Evolutionary conservation across 30 jellyfish, hydroid and myxozoan species (phyloP).

Genomic region (Sanderia malayensis): DNA sequence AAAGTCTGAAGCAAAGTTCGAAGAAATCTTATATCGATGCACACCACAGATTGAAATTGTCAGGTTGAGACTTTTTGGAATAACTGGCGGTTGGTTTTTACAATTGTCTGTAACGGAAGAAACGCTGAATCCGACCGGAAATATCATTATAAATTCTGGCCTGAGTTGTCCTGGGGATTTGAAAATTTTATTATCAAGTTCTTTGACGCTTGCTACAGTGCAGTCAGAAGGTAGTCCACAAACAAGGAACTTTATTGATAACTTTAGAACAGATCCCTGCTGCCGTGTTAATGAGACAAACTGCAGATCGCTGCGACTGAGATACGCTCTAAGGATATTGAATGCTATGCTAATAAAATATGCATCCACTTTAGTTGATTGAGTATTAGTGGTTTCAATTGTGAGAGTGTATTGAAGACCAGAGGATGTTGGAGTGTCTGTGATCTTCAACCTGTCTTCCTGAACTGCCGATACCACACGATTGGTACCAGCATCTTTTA

Average conservation of each 20-base stretch:
- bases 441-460: slow-evolving; percentile 17
- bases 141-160: slow-evolving; percentile 17
- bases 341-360: slow-evolving; percentile 24
- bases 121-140: slow-evolving; percentile 21
- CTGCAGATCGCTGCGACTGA: slow-evolving; percentile 38
- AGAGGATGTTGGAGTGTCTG: slow-evolving; percentile 26
- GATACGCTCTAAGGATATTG: background rate
- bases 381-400: background rate
- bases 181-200: slow-evolving; percentile 27
- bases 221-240: slow-evolving; percentile 32
- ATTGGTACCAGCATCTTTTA: slow-evolving; percentile 5
- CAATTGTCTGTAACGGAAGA: slow-evolving; percentile 23
- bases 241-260: slow-evolving; percentile 8
- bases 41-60: slow-evolving; percentile 79
- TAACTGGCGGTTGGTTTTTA: slow-evolving; percentile 40
- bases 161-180: slow-evolving; percentile 7
- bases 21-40: slow-evolving; percentile 52
- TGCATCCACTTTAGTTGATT: slow-evolving; percentile 19
- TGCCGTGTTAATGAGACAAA: slow-evolving; percentile 18
- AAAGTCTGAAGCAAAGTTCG: slow-evolving; percentile 45
- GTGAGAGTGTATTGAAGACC: slow-evolving; percentile 30
- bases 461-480: slow-evolving; percentile 7
- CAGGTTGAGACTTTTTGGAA: slow-evolving; percentile 23
- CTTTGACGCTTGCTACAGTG: slow-evolving; percentile 9
- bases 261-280: background rate